Evolutionary conservation across 2,113 vertebrate species (phyloP).

Genomic region (Hypanus sabinus): DNA sequence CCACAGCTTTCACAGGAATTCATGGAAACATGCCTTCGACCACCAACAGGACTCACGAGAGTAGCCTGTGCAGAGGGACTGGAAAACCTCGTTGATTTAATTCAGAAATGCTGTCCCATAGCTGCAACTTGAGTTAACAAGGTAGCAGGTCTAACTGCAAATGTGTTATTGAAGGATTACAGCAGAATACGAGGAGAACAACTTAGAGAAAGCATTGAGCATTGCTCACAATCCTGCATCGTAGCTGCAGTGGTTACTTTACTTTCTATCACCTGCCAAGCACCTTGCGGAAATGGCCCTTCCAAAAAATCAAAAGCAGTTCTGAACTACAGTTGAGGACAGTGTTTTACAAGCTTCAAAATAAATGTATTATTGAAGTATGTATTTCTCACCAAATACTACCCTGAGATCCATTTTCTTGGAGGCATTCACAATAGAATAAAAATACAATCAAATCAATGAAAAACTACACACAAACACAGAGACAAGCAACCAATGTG

Average conservation of each 20-base stretch:
- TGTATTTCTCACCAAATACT: too few relatives aligned
- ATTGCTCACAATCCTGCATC: not conserved
- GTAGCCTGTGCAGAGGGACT: constrained; percentile 42
- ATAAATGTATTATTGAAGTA: too few relatives aligned
- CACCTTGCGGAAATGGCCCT: not conserved
- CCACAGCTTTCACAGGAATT: constrained; percentile 42
- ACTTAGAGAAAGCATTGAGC: not conserved
- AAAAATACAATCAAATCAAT: too few relatives aligned
- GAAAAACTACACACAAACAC: too few relatives aligned
- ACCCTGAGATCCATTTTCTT: too few relatives aligned
- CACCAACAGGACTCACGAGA: not conserved
- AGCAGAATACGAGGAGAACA: not conserved
- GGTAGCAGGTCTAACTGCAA: constrained; percentile 40
- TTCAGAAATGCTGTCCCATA: constrained; percentile 42
- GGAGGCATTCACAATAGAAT: too few relatives aligned
- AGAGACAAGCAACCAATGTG: too few relatives aligned
- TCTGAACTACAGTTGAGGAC: not conserved
- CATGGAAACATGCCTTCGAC: constrained; percentile 40
- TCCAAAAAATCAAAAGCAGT: not conserved
- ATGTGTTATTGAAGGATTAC: not conserved
- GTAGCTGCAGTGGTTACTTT: not conserved
- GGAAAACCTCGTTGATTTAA: constrained; percentile 37
- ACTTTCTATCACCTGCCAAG: not conserved
- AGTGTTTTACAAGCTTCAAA: not conserved
- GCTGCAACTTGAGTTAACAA: constrained; percentile 38